Evolutionary conservation across 2,797 vertebrate genomes (phyloP), one percentile per base, ranked within the genome.

Genomic region (Meriones psammophilus): DNA sequence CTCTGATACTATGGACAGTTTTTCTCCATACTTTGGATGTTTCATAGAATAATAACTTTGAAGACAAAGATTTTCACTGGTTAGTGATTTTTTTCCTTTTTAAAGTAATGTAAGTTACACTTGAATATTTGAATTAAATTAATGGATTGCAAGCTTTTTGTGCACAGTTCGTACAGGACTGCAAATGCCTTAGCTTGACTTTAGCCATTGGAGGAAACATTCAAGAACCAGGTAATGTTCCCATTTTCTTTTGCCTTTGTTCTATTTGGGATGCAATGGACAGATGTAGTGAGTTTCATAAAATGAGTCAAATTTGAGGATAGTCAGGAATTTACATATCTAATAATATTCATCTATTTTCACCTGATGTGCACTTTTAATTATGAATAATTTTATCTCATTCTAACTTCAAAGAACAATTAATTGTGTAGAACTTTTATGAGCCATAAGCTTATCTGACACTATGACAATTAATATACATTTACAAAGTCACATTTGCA

Each of bases 201-300:
- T 84, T 60, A 97, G 95, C 93, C 92, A 54, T 62, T 89, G 90
- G 85, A 88, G 86, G 84, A 64, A 88, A 12, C 77, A 5, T 62
- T 88, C 71, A 62, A 0, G 93, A 39, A 92, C 26, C 68, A 94
- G 90, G 96, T 94, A 97, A 97, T 2, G 1, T 89, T 93, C 78
- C 68, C 39, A 54, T 84, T 94, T 80, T 73, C 30, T 96, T 93
- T 94, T 79, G 10, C n/a, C 46, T 94, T 93, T 94, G 24, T 92
- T 95, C 95, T 74, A 36, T 66, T 76, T 80, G 86, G 76, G 30
- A 46, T 91, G 18, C 24, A 83, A 3, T 79, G 26, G 30, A 54
- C 15, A 92, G 12, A 83, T 64, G 8, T 36, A 81, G 14, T 66
- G 30, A 80, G 42, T 81, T 93, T 56, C 46, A 20, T 84, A 69